Evolutionary conservation across 2,797 vertebrate species (phyloP), one percentile per base, ranked within the genome.

Genomic region (Phataginus tricuspis): DNA sequence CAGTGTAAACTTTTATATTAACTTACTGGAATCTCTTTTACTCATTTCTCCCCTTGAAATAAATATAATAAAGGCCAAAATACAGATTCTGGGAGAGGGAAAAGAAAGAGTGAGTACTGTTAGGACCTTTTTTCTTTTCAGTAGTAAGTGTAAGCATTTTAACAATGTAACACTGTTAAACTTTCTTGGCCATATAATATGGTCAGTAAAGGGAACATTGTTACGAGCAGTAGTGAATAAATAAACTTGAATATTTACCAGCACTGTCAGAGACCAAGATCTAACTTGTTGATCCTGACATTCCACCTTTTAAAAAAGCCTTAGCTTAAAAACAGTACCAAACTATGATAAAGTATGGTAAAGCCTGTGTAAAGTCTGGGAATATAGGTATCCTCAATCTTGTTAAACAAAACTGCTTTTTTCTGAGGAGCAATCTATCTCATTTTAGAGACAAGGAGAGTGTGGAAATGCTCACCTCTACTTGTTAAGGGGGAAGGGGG

Each of bases 1-100:
- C 49, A 92, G 37, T 83, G 75, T 91, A 72, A 88, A 88, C 42
- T 86, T 95, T 59, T 68, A 91, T 89, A 63, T 72, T 86, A 37
- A 37, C 53, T 86, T 75, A 27, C 13, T 69, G 57, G 89, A 82
- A 63, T 84, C 45, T 69, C 34, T 42, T 45, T n/a, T 55, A 78
- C 31, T 87, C 37, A 72, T 59, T 68, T 42, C 27, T 57, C 37
- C 72, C 72, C 55, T 53, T 89, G 55, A 85, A 84, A 79, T n/a
- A 74, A 94, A 86, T 75, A 72, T 16, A 11, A 25, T 57, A 72
- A 91, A 93, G 91, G 37, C 45, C 74, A 92, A 96, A 77, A 57
- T 82, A 83, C 2, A 92, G 23, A 90, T 93, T 82, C 29, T 93
- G 42, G 77, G 72, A 82, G 53, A 82, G 53, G 77, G 55, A 90